phyloP scores from a whole-genome alignment of 1,140 invertebrate genomes.

The Aphelinus certus region DNA sequence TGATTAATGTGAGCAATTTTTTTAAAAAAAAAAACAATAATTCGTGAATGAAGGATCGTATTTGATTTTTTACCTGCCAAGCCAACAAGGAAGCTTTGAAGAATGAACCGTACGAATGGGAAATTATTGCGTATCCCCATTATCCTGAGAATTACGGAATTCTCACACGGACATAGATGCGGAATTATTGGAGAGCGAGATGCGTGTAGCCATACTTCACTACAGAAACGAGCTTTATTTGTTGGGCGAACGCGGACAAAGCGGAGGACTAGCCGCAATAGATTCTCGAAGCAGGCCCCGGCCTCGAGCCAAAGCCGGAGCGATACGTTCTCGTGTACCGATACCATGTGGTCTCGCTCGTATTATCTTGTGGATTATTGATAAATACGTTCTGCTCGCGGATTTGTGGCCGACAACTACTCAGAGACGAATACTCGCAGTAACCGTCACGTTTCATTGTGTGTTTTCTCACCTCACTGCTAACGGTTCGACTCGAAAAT shows the following conservation, averaged over 20 bases:
- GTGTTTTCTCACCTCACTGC: no score
- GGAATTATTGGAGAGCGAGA: conserved; percentile 40
- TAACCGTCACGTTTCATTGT: no score
- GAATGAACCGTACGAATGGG: no score
- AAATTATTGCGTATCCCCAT: no score
- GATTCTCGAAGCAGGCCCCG: conserved; percentile 39
- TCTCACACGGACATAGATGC: neutral
- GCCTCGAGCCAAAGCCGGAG: conserved; percentile 33
- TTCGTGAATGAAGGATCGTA: no score
- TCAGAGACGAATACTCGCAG: no score
- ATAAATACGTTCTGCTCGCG: conserved; percentile 49
- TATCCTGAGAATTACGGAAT: neutral
- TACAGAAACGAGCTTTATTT: conserved; percentile 43
- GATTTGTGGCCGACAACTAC: neutral
- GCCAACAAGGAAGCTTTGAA: no score
- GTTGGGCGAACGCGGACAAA: conserved; percentile 14
- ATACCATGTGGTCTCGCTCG: conserved; percentile 24
- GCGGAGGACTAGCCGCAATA: conserved; percentile 27
- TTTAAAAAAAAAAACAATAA: no score
- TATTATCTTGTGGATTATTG: conserved; percentile 50
- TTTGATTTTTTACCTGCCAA: no score
- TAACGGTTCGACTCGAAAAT: no score
- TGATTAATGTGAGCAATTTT: no score
- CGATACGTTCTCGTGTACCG: conserved; percentile 44
- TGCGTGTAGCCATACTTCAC: conserved; percentile 44